Conservation (phyloP, 2,888 invertebrate genomes). For the Poecilobothrus nobilitatus region DNA sequence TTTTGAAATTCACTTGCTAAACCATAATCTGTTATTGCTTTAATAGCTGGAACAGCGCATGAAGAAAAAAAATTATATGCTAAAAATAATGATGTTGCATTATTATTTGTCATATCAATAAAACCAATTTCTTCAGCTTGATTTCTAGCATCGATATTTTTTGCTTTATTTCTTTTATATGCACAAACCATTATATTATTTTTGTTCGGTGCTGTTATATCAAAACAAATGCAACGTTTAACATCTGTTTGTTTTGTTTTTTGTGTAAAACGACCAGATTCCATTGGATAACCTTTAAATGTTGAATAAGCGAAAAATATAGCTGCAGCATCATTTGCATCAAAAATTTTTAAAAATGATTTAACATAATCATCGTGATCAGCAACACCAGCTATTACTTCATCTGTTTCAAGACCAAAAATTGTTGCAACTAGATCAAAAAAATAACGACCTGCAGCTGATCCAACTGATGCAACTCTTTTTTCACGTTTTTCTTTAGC, state of each 20-base stretch:
- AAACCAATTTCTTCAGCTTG: conserved; percentile 47
- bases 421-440: conserved; percentile 60
- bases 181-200: conserved; percentile 61
- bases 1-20: conserved; percentile 45
- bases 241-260: conserved; percentile 37
- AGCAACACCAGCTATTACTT: conserved; percentile 59
- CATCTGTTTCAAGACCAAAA: conserved; percentile 57
- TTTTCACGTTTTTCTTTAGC: background rate
- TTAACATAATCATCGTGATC: conserved; percentile 58
- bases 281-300: conserved; percentile 53
- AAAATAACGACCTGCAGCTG: conserved; percentile 52
- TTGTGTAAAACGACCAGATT: conserved; percentile 34
- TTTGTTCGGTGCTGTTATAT: conserved; percentile 49
- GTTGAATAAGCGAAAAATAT: conserved; percentile 60
- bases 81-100: conserved; percentile 13
- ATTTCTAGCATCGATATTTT: conserved; percentile 54
- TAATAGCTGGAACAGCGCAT: conserved; percentile 45
- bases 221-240: conserved; percentile 54
- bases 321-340: conserved; percentile 52
- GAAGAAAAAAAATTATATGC: conserved; percentile 28
- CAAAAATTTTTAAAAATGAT: conserved; percentile 53
- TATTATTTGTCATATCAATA: conserved; percentile 24
- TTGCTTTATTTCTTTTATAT: conserved; percentile 54
- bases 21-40: conserved; percentile 49
- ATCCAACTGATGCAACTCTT: background rate